These are phyloP conservation scores for Artemia sinica DNA, from an alignment of 2,888 invertebrate species.

Conservation along the genomic window DNA sequence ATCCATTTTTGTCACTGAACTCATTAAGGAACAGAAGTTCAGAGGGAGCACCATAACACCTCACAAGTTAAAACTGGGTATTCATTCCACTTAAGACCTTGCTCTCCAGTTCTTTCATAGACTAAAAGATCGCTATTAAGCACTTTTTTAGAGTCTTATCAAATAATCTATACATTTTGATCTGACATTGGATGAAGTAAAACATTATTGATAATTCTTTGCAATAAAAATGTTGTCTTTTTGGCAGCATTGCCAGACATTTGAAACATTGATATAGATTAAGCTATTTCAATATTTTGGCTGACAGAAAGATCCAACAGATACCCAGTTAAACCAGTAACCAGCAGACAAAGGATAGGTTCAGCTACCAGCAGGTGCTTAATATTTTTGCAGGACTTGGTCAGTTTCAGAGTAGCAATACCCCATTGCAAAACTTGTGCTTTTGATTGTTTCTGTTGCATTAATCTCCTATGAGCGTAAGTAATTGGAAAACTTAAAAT, in stretches of 20 bases:
- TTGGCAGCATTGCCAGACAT: not conserved
- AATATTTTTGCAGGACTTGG: slow-evolving; percentile 11
- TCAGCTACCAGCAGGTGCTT: slow-evolving; percentile 10
- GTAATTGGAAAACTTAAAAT: not conserved
- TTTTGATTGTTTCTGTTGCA: slow-evolving; percentile 3
- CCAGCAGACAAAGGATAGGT: not conserved
- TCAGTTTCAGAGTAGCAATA: slow-evolving; percentile 11
- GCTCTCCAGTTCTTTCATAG: too few species aligned
- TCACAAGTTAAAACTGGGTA: too few species aligned
- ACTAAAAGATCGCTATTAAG: too few species aligned
- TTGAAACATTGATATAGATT: not conserved
- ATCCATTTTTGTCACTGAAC: too few species aligned
- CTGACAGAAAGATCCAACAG: slow-evolving; percentile 4
- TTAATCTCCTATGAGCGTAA: slow-evolving; percentile 4
- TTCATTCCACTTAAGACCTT: too few species aligned
- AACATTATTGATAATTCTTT: not conserved
- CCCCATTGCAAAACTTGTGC: slow-evolving; percentile 14
- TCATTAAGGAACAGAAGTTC: too few species aligned
- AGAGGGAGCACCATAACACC: too few species aligned
- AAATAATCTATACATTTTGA: too few species aligned
- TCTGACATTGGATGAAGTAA: not conserved
- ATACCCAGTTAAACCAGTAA: slow-evolving; percentile 12
- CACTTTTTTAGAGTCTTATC: too few species aligned
- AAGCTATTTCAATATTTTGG: not conserved
- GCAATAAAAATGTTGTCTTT: not conserved